Evolutionary conservation across 1,140 invertebrate genomes (phyloP).

Genomic region (Trissolcus basalis): DNA sequence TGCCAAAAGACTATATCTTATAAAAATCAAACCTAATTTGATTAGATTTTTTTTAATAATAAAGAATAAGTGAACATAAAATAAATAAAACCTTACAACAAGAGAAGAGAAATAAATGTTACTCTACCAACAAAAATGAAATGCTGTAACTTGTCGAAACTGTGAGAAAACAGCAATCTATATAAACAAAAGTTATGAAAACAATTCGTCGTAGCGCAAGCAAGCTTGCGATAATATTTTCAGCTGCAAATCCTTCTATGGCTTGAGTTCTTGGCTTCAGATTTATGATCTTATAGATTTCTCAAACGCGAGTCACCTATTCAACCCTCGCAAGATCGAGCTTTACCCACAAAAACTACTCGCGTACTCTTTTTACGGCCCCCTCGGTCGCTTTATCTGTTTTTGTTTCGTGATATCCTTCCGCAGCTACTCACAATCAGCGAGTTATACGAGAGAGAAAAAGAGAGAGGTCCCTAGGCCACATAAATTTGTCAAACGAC

Average conservation of each 20-base stretch:
- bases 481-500: conserved; percentile 63
- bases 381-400: conserved; percentile 51
- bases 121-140: too few relatives aligned
- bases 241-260: conserved; percentile 23
- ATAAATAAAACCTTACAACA: neutral
- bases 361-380: conserved; percentile 33
- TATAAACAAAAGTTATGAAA: conserved; percentile 9
- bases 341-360: conserved; percentile 21
- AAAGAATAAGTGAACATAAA: too few relatives aligned
- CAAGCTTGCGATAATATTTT: conserved; percentile 33
- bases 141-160: too few relatives aligned
- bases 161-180: neutral
- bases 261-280: conserved; percentile 23
- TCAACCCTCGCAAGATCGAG: conserved; percentile 33
- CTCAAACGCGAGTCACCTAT: conserved; percentile 44
- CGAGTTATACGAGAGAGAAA: conserved; percentile 57
- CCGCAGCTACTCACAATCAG: conserved; percentile 42
- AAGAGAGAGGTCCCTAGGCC: conserved; percentile 54
- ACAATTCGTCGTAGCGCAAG: conserved; percentile 16
- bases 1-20: neutral
- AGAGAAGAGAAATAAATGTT: too few relatives aligned
- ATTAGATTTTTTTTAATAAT: too few relatives aligned
- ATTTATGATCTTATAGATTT: conserved; percentile 63
- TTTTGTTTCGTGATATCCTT: conserved; percentile 61
- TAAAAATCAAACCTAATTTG: too few relatives aligned